phyloP scores from a whole-genome alignment of 2,888 invertebrate genomes.

The Eupithecia tripunctaria region DNA sequence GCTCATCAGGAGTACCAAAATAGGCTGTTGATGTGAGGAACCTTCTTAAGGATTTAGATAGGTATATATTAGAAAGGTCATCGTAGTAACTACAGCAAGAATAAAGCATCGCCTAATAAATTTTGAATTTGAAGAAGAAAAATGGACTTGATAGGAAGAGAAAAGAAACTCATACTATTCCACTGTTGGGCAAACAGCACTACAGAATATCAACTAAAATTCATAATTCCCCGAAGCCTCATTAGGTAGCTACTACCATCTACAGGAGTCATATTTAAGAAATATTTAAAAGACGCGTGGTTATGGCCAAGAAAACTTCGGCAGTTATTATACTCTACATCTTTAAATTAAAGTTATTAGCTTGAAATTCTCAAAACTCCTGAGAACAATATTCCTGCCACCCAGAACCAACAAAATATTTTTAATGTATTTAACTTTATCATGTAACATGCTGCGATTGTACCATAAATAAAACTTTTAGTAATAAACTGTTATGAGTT shows the following conservation, averaged over 20 bases:
- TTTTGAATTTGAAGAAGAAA: background rate
- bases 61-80: background rate
- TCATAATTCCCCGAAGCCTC: background rate
- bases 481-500: conserved; percentile 31
- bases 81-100: background rate
- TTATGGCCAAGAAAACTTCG: background rate
- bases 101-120: background rate
- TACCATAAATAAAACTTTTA: conserved; percentile 13
- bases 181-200: background rate
- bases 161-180: background rate
- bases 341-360: too few species aligned
- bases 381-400: background rate
- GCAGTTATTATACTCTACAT: too few species aligned
- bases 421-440: background rate
- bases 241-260: background rate
- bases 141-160: background rate
- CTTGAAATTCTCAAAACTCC: background rate
- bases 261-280: background rate
- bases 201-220: background rate
- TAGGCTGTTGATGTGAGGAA: too few species aligned
- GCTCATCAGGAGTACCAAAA: too few species aligned
- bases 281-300: background rate
- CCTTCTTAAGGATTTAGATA: too few species aligned
- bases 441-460: conserved; percentile 24
- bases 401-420: conserved; percentile 7